Conservation (phyloP, 2,888 invertebrate species). For the Cheilosia impressa region DNA sequence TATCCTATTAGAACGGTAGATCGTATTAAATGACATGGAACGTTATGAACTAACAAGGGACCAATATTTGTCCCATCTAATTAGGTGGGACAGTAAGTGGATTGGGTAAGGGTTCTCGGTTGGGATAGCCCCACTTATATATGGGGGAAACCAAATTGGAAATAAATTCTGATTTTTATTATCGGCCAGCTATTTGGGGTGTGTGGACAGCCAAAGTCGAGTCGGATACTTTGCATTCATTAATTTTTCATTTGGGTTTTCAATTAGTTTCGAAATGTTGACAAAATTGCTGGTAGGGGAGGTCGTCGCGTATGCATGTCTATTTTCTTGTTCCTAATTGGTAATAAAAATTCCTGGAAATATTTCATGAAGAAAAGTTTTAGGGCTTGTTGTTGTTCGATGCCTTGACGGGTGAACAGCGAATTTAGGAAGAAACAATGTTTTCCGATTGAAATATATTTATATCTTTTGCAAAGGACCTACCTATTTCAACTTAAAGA, state of each 20-base stretch:
- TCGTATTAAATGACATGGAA: constrained; percentile 74
- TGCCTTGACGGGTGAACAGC: no score
- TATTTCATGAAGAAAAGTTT: neutral
- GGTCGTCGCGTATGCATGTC: neutral
- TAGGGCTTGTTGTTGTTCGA: neutral
- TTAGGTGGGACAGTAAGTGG: constrained; percentile 63
- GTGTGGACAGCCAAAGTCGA: neutral
- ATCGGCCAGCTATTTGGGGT: neutral
- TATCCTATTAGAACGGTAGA: constrained; percentile 60
- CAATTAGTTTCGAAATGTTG: constrained; percentile 47
- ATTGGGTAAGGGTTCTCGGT: constrained; percentile 35
- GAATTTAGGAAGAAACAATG: no score
- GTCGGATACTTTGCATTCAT: constrained; percentile 14
- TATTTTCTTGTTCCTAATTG: neutral
- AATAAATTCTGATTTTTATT: constrained; percentile 53
- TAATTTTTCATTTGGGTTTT: constrained; percentile 58
- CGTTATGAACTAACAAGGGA: constrained; percentile 75
- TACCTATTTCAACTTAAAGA: no score
- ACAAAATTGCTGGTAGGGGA: neutral
- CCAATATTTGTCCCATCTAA: constrained; percentile 71
- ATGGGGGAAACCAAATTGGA: constrained; percentile 8
- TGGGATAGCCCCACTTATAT: constrained; percentile 11
- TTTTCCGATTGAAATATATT: no score
- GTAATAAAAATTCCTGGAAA: neutral
- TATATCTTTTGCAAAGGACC: no score